Evolutionary conservation across 2,888 invertebrate genomes (phyloP).

Genomic region (Drosophila niveifrons): DNA sequence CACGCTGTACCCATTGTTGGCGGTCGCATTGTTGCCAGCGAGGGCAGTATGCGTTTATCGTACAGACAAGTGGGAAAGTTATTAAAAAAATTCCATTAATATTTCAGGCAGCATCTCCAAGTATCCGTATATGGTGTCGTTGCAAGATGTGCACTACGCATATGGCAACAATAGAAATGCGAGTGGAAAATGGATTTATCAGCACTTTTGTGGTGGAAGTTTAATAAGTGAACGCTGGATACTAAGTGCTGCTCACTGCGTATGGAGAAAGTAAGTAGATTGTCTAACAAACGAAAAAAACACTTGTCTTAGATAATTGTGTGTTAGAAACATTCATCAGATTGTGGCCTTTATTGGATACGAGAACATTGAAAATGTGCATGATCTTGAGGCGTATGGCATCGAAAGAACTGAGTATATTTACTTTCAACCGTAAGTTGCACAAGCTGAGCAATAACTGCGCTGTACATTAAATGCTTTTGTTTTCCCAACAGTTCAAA

Average conservation of each 20-base stretch:
- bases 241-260: conserved; percentile 84
- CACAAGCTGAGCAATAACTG: neutral
- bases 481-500: conserved; percentile 61
- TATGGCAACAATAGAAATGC: conserved; percentile 15
- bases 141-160: conserved; percentile 71
- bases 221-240: conserved; percentile 81
- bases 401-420: conserved; percentile 72
- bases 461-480: neutral
- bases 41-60: conserved; percentile 58
- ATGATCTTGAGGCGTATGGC: conserved; percentile 57
- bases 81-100: conserved; percentile 18
- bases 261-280: conserved; percentile 80
- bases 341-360: conserved; percentile 79
- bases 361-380: conserved; percentile 68
- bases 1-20: conserved; percentile 79
- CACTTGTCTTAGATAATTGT: neutral
- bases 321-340: conserved; percentile 64
- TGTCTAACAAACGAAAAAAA: neutral
- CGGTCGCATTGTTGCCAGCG: conserved; percentile 68
- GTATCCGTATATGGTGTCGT: conserved; percentile 83
- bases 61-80: conserved; percentile 15
- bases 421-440: conserved; percentile 81
- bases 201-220: conserved; percentile 85
- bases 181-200: conserved; percentile 36
- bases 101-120: conserved; percentile 58